phyloP scores from a whole-genome alignment of 2,888 invertebrate species.

The Ypsolopha scabrella region DNA sequence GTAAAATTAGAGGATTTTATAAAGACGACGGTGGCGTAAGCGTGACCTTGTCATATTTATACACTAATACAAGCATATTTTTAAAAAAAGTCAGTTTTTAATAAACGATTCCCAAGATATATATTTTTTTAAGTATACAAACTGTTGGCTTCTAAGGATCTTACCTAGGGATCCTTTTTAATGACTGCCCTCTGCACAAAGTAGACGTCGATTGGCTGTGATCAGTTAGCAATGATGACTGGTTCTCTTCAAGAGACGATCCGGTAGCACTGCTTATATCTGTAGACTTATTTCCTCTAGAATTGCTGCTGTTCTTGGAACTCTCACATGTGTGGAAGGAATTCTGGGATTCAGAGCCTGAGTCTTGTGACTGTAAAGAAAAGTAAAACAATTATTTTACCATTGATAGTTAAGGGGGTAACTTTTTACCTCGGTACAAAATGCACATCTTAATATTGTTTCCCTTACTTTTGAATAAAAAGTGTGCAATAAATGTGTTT shows the following conservation, averaged over 20 bases:
- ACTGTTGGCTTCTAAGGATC: not conserved
- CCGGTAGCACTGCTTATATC: slow-evolving; percentile 59
- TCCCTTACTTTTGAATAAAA: too few relatives aligned
- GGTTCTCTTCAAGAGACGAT: slow-evolving; percentile 55
- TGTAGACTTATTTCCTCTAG: slow-evolving; percentile 50
- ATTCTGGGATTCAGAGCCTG: slow-evolving; percentile 44
- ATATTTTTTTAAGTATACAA: not conserved
- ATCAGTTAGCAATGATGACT: slow-evolving; percentile 41
- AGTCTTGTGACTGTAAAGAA: slow-evolving; percentile 39
- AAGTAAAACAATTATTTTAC: not conserved
- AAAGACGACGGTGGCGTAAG: too few relatives aligned
- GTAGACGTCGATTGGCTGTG: slow-evolving; percentile 69
- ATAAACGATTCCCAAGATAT: too few relatives aligned
- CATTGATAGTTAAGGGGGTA: too few relatives aligned
- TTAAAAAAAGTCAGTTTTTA: too few relatives aligned
- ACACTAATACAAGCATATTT: too few relatives aligned
- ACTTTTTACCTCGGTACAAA: too few relatives aligned
- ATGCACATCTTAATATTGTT: too few relatives aligned
- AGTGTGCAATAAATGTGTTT: too few relatives aligned
- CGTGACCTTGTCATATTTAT: too few relatives aligned
- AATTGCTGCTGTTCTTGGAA: slow-evolving; percentile 47
- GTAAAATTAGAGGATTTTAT: too few relatives aligned
- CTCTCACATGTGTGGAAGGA: slow-evolving; percentile 65
- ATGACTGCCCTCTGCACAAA: slow-evolving; percentile 62
- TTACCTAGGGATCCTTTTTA: slow-evolving; percentile 58